phyloP scores from a whole-genome alignment of 2,888 invertebrate species.

The Patella ulyssiponensis region DNA sequence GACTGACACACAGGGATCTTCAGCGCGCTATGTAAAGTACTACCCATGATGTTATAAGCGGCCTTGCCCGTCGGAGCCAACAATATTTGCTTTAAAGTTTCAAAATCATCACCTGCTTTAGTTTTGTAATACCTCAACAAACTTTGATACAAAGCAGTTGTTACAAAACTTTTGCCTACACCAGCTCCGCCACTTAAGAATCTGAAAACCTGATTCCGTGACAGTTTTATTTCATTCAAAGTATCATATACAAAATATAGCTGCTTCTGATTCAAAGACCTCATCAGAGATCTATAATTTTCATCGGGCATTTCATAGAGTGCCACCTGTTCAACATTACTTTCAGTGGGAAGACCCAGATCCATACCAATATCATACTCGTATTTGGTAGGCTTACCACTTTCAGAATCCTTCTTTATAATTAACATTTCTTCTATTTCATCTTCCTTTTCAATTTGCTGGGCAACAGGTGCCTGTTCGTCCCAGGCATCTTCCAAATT shows the following conservation, averaged over 20 bases:
- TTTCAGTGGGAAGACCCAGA: conserved; percentile 31
- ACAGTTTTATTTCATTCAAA: conserved; percentile 36
- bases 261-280: conserved; percentile 37
- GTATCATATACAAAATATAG: conserved; percentile 37
- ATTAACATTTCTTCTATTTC: neutral
- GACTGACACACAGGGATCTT: conserved; percentile 29
- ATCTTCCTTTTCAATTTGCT: neutral
- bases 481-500: conserved; percentile 33
- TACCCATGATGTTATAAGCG: conserved; percentile 31
- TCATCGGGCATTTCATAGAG: conserved; percentile 36
- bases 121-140: conserved; percentile 36
- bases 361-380: conserved; percentile 39
- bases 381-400: conserved; percentile 27
- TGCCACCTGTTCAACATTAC: conserved; percentile 16
- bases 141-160: conserved; percentile 40
- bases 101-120: conserved; percentile 32
- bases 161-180: conserved; percentile 42
- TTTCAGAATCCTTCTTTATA: neutral
- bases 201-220: conserved; percentile 31
- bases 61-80: conserved; percentile 47
- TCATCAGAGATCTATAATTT: conserved; percentile 35
- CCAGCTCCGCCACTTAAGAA: conserved; percentile 45
- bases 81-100: conserved; percentile 24
- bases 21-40: conserved; percentile 30
- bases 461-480: conserved; percentile 28